phyloP scores from a whole-genome alignment of 1,140 invertebrate genomes.

The Ceratosolen fusciceps region DNA sequence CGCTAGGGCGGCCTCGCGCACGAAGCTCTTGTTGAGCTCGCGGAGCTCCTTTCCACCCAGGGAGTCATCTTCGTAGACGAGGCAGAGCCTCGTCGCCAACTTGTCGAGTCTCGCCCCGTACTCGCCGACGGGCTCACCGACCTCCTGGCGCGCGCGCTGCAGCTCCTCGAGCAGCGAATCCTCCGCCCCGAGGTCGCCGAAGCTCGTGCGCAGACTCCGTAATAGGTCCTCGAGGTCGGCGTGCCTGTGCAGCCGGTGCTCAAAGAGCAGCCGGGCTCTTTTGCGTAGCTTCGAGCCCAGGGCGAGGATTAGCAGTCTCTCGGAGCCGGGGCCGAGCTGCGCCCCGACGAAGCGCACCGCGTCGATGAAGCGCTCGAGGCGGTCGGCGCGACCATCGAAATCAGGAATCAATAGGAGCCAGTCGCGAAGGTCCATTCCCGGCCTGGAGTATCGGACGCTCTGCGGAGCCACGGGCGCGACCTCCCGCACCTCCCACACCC shows the following conservation, averaged over 20 bases:
- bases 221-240: neutral
- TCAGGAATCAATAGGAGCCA: conserved; percentile 41
- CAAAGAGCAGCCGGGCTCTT: neutral
- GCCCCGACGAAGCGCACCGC: conserved; percentile 16
- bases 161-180: neutral
- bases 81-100: conserved; percentile 5
- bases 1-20: conserved; percentile 27
- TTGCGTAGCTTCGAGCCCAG: neutral
- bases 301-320: neutral
- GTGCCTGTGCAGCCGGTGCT: conserved; percentile 18
- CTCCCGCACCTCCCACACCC: conserved; percentile 11
- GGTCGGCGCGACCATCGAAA: conserved; percentile 29
- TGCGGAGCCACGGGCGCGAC: neutral
- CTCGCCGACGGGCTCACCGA: neutral
- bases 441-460: neutral
- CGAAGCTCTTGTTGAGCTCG: neutral
- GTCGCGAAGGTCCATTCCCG: conserved; percentile 5
- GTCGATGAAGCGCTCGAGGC: conserved; percentile 11
- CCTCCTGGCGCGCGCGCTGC: neutral
- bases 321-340: neutral
- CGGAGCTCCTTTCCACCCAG: neutral
- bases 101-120: conserved; percentile 18
- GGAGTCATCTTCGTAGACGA: neutral
- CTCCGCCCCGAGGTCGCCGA: conserved; percentile 10
- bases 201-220: neutral